Evolutionary conservation across 2,113 vertebrate species (phyloP).

Genomic region (Phoxinus phoxinus): DNA sequence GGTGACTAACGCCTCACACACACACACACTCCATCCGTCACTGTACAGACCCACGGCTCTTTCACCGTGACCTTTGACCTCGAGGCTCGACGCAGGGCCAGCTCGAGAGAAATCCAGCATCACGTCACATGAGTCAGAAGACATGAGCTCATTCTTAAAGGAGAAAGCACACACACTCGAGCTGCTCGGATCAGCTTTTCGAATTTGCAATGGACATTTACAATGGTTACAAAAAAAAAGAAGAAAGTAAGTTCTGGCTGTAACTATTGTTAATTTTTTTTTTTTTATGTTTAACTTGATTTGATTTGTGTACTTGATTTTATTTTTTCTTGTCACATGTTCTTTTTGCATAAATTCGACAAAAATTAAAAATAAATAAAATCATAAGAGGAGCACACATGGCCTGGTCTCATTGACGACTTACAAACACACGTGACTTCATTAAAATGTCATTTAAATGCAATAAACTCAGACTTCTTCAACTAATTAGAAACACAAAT

Average conservation of each 20-base stretch:
- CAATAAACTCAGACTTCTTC: background rate
- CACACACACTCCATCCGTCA: background rate
- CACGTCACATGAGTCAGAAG: too few species aligned
- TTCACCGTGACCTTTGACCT: background rate
- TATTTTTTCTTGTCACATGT: too few species aligned
- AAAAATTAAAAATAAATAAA: too few species aligned
- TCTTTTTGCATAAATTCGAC: too few species aligned
- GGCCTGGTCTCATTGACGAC: background rate
- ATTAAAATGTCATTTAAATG: background rate
- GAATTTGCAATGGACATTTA: too few species aligned
- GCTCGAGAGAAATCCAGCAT: background rate
- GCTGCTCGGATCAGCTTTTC: too few species aligned
- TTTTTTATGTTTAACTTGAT: too few species aligned
- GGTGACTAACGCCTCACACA: constrained; percentile 22
- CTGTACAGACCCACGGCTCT: background rate
- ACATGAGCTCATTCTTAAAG: background rate
- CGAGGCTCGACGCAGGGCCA: background rate
- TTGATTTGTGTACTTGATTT: too few species aligned
- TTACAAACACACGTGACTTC: background rate
- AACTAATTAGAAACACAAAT: background rate
- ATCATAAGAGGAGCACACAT: background rate
- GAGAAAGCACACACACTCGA: background rate
- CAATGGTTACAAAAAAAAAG: too few species aligned
- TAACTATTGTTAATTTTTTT: too few species aligned
- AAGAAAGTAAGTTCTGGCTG: too few species aligned